Conservation (phyloP, 2,888 invertebrate species). For the Chrysolina americana region DNA sequence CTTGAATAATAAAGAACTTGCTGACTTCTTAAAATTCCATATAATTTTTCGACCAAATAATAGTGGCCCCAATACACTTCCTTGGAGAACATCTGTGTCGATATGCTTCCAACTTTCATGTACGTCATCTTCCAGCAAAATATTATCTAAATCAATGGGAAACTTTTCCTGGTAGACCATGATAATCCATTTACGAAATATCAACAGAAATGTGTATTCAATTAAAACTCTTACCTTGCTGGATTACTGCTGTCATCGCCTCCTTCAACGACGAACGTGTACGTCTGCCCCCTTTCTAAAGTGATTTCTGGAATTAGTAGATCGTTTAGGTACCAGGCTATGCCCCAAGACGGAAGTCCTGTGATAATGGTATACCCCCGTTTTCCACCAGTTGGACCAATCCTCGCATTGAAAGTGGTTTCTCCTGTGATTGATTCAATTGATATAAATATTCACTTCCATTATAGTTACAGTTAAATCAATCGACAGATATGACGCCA, state of each 20-base stretch:
- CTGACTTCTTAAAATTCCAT: no score
- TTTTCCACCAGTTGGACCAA: slow-evolving; percentile 88
- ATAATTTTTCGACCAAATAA: no score
- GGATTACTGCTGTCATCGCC: slow-evolving; percentile 86
- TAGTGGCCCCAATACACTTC: no score
- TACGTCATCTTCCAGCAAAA: no score
- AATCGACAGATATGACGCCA: no score
- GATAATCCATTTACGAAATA: no score
- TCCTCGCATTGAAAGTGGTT: slow-evolving; percentile 79
- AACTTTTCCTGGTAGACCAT: no score
- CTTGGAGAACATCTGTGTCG: no score
- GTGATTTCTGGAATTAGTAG: slow-evolving; percentile 90
- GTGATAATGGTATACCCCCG: slow-evolving; percentile 87
- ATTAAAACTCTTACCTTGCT: slow-evolving; percentile 71
- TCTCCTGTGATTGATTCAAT: slow-evolving; percentile 66
- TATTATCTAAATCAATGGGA: background rate
- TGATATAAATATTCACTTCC: no score
- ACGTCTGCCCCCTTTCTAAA: slow-evolving; percentile 88
- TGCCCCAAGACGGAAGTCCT: slow-evolving; percentile 88
- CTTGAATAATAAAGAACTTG: no score
- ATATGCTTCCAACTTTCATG: no score
- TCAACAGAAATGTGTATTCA: background rate
- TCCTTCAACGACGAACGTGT: slow-evolving; percentile 89
- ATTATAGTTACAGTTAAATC: no score
- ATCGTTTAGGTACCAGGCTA: slow-evolving; percentile 95